phyloP scores from a whole-genome alignment of 2,888 invertebrate species.

The Chalcosyrphus nemorum region DNA sequence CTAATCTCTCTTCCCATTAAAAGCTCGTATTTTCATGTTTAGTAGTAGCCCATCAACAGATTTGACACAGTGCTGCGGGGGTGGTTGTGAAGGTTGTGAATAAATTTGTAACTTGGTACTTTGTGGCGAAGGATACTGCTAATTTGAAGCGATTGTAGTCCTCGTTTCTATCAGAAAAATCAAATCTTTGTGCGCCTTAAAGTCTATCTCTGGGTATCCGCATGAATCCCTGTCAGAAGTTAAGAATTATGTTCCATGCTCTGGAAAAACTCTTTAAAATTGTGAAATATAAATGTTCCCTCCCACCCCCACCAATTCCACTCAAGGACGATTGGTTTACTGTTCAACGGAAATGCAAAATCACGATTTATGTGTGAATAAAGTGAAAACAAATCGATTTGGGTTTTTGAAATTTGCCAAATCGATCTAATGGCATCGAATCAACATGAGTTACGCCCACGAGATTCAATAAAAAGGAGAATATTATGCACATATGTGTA shows the following conservation, averaged over 20 bases:
- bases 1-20: constrained; percentile 43
- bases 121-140: not conserved
- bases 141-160: not conserved
- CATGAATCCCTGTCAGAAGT: not conserved
- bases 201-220: not conserved
- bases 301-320: no score
- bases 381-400: not conserved
- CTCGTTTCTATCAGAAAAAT: not conserved
- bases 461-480: not conserved
- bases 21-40: constrained; percentile 22
- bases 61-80: not conserved
- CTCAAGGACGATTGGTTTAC: not conserved
- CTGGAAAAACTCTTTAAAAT: not conserved
- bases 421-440: not conserved
- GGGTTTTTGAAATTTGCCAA: not conserved
- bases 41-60: not conserved
- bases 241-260: not conserved
- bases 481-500: no score
- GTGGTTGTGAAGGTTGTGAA: no score
- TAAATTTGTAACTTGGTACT: not conserved
- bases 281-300: constrained; percentile 5
- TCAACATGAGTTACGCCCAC: not conserved
- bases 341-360: not conserved
- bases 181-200: not conserved
- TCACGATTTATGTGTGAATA: constrained; percentile 6